These are phyloP conservation scores for Agonopterix alstromeriana DNA, from an alignment of 2,888 invertebrate genomes.

Conservation along the genomic window DNA sequence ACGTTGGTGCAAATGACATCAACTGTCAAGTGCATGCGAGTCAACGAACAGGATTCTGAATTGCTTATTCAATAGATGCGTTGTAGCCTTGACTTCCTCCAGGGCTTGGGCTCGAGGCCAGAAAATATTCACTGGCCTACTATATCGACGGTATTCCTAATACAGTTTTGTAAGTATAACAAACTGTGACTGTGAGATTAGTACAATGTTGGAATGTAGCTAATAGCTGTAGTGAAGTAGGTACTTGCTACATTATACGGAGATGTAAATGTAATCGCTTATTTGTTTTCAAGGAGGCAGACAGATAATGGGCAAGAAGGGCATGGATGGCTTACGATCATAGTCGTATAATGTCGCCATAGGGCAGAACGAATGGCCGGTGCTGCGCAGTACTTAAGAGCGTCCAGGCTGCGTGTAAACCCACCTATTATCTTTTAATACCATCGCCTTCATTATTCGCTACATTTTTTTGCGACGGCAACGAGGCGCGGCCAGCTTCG, in stretches of 20 bases:
- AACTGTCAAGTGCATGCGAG: conserved; percentile 67
- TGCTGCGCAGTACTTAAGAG: conserved; percentile 39
- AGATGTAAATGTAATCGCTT: too few species aligned
- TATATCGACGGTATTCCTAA: conserved; percentile 39
- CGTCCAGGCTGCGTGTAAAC: conserved; percentile 58
- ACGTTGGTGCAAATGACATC: conserved; percentile 68
- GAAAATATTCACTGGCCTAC: conserved; percentile 62
- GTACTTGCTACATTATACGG: too few species aligned
- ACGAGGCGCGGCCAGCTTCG: conserved; percentile 57
- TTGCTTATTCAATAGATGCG: conserved; percentile 63
- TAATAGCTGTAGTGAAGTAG: too few species aligned
- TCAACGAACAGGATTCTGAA: conserved; percentile 67
- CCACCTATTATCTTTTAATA: conserved; percentile 71
- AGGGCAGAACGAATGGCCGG: conserved; percentile 29
- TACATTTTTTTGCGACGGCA: conserved; percentile 66
- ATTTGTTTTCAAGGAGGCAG: too few species aligned
- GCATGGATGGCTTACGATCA: background rate
- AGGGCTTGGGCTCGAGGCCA: conserved; percentile 48
- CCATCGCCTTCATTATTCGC: conserved; percentile 70
- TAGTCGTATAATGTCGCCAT: background rate
- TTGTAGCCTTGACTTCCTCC: conserved; percentile 62
- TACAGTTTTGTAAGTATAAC: background rate
- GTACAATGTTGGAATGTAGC: too few species aligned
- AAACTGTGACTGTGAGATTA: too few species aligned
- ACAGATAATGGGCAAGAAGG: too few species aligned